Evolutionary conservation across 2,113 vertebrate genomes (phyloP), one percentile per base, ranked within the genome.

Genomic region (Epinephelus moara): DNA sequence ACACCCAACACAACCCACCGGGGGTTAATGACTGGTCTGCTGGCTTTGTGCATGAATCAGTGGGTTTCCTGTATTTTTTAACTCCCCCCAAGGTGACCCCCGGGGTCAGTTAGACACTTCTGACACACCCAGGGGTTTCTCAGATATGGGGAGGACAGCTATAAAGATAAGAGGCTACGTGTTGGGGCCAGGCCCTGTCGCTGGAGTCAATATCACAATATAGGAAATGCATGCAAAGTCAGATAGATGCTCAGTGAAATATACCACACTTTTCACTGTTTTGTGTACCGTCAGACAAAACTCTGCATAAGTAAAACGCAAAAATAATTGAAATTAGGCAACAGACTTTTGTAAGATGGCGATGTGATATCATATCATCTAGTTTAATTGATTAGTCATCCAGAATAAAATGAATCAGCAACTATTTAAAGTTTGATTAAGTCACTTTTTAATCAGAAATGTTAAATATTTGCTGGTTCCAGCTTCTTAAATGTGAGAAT

Each of bases 11-110:
- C 63, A 82, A 80, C 85, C 91, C 86, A 72, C 69, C 69, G 80
- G 84, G 87, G 91, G 83, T 88, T 92, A 92, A 92, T 93, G 85
- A 85, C 88, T 82, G 75, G 69, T 80, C 86, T 80, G 77, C 83
- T 68, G 85, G 84, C 71, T 92, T 77, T 85, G 82, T 80, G 78
- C 68, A 52, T 71, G 62, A 92, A 89, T 91, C 81, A 85, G 57
- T 79, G 68, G 70, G 71, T 85, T 92, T 90, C 81, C 72, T 87
- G 67, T 69, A 63, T 76, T n/a, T 25, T 42, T 59, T 25, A 45
- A 66, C 47, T 67, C 63, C 59, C 47, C 67, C 69, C 45, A 62
- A n/a, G 63, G 70, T 82, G 64, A 85, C 42, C 62, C 42, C 5
- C 10, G 13, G 74, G 71, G 40, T 71, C 30, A 59, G 64, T 67